These are phyloP conservation scores for Oophaga sylvatica DNA, from an alignment of 2,797 vertebrate species.

Conservation along the genomic window DNA sequence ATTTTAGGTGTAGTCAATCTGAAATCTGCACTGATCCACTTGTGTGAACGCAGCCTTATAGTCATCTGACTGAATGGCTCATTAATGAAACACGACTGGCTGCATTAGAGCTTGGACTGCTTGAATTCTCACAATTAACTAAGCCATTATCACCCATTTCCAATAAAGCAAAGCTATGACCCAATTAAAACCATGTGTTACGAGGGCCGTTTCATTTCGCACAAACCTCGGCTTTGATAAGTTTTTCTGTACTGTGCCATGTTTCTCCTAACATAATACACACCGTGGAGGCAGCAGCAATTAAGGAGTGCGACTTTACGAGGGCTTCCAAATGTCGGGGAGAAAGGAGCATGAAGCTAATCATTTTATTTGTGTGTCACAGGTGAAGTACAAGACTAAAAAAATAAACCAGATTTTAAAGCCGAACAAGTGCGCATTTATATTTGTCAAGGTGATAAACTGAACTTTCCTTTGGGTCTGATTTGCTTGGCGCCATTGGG, in stretches of 20 bases:
- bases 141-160: conserved; percentile 2
- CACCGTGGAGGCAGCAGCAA: conserved; percentile 4
- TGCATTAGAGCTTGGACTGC: background rate
- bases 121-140: background rate
- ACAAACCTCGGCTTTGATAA: conserved; percentile 10
- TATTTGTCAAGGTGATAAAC: conserved; percentile 33
- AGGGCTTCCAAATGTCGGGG: background rate
- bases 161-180: background rate
- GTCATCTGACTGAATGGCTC: background rate
- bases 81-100: background rate
- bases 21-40: too few species aligned
- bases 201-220: background rate
- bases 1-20: too few species aligned
- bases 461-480: conserved; percentile 36
- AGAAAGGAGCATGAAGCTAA: conserved; percentile 19
- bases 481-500: conserved; percentile 47
- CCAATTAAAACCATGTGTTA: conserved; percentile 24
- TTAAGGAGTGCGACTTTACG: conserved; percentile 1
- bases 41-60: background rate
- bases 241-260: background rate
- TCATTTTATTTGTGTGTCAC: conserved; percentile 26
- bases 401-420: conserved; percentile 26
- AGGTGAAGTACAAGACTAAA: conserved; percentile 47
- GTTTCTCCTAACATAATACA: conserved; percentile 16
- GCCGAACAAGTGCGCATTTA: conserved; percentile 44